Base-by-base conservation (phyloP, 35 echinoderm and acorn worm species). In the Chiridota heheva region DNA sequence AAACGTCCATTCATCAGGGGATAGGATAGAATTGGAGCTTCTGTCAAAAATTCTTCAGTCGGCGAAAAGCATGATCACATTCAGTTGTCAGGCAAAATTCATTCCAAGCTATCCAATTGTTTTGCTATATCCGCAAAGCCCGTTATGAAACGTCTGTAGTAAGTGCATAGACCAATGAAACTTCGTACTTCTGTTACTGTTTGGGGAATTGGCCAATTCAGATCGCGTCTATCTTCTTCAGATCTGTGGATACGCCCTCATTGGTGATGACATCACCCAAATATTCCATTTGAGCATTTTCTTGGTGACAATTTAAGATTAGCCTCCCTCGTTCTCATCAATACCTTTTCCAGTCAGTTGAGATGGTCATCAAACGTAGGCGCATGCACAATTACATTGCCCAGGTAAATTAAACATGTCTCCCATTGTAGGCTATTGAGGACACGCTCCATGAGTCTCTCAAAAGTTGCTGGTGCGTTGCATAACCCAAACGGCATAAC, bases 141-240 rank as follows among this genome's bases (percentile, higher is more conserved):
- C 13, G 40, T 49, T 20, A 89, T 74, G 42, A 89, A 89, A 10
- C 77, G 60, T 43, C 86, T 48, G 41, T 89, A 89, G 79, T 89
- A 89, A 35, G 49, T 37, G 15, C 62, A 45, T 5, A 82, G 63
- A 12, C 86, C 86, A 15, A 82, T 37, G 63, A 88, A 88, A 58
- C 86, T 81, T 44, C 86, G 60, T 34, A 88, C 76, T 48, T 88
- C 62, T 37, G 36, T 65, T 28, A 82, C 77, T 1, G 15, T 53
- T 40, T 41, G 26, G 40, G 86, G 86, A 15, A 34, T 81, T 22
- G 75, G 75, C 85, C 85, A 87, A 32, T 47, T 37, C 32, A 10
- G 17, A 87, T 45, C n/a, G 42, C 37, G 16, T 68, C 61, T 15
- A 72, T 72, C 47, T 88, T 88, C 3, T 27, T 36, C 4, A 2